Conservation (phyloP, 2,113 vertebrate species). For the Elephantulus edwardii region DNA sequence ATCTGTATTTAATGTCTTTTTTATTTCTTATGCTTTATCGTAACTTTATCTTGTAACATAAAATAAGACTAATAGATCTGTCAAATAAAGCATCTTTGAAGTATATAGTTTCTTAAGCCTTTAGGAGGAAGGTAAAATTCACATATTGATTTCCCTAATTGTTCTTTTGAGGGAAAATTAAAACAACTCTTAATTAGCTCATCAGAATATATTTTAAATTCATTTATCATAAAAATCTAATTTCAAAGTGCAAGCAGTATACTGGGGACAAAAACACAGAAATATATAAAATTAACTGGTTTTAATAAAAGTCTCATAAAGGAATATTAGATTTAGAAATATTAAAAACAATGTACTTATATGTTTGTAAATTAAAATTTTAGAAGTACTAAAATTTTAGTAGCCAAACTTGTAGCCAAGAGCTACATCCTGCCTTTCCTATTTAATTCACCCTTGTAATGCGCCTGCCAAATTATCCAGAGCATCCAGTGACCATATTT, state of each 20-base stretch:
- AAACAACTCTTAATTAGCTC: not conserved
- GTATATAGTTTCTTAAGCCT: not conserved
- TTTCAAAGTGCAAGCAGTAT: conserved; percentile 28
- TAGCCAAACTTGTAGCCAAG: conserved; percentile 8
- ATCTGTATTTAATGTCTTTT: not conserved
- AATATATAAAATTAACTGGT: not conserved
- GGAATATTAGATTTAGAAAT: conserved; percentile 27
- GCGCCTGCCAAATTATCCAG: conserved; percentile 14
- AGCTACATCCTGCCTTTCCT: conserved; percentile 32
- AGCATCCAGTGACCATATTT: not conserved
- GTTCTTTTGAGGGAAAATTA: not conserved
- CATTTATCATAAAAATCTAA: conserved; percentile 15
- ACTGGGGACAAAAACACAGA: not conserved
- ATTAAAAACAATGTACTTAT: conserved; percentile 25
- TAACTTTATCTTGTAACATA: not conserved
- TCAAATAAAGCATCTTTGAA: conserved; percentile 1
- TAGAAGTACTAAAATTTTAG: conserved; percentile 14
- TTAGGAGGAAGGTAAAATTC: not conserved
- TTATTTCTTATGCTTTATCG: not conserved
- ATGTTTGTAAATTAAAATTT: conserved; percentile 31
- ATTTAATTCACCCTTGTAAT: not conserved
- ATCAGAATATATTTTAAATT: not conserved
- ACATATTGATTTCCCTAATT: not conserved
- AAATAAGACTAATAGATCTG: not conserved
- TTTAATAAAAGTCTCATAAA: conserved; percentile 14